Evolutionary conservation across 2,113 vertebrate species (phyloP).

Genomic region (Centropus unirufus): DNA sequence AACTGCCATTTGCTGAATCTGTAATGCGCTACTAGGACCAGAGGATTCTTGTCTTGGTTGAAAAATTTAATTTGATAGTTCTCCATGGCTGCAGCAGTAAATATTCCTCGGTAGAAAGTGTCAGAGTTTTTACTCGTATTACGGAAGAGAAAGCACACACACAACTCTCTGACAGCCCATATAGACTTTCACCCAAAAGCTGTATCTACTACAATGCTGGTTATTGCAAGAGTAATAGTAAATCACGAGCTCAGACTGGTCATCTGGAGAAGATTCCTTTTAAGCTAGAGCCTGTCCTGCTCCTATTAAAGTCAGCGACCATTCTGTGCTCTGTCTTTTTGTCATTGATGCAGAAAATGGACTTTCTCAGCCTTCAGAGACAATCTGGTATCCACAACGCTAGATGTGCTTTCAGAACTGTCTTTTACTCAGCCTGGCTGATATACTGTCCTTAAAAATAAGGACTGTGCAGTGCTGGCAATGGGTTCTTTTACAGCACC

Average conservation of each 20-base stretch:
- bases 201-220: background rate
- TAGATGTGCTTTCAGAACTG: background rate
- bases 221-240: background rate
- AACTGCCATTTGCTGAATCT: background rate
- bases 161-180: background rate
- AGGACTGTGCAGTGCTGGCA: background rate
- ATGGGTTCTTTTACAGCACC: background rate
- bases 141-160: background rate
- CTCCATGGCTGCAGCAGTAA: background rate
- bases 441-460: background rate
- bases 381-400: background rate
- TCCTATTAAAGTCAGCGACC: background rate
- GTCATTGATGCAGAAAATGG: conserved; percentile 47
- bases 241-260: conserved; percentile 19
- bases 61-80: conserved; percentile 17
- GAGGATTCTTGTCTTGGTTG: background rate
- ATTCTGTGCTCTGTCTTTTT: conserved; percentile 20
- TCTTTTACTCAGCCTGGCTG: background rate
- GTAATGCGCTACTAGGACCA: background rate
- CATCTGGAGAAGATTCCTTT: conserved; percentile 28
- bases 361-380: conserved; percentile 21
- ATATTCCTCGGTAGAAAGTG: conserved; percentile 1
- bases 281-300: background rate
- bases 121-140: conserved; percentile 13
- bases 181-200: background rate